Percentiles rank a stretch among this genome's conserved stretches.
These are phyloP conservation scores for Calcarius lapponicus DNA, from an alignment of 2,797 vertebrate genomes.

Conservation along the genomic window DNA sequence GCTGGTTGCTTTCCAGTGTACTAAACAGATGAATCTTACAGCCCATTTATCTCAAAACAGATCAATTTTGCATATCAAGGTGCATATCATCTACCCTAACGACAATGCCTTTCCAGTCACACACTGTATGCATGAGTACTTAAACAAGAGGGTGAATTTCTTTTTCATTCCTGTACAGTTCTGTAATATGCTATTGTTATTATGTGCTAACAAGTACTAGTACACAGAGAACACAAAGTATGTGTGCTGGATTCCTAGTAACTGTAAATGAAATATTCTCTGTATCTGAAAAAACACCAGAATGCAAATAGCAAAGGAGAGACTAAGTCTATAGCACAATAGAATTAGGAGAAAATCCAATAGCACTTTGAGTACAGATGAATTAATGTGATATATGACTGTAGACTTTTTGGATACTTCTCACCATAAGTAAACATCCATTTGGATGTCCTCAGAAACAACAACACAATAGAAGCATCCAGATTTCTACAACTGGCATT, in stretches of 20 bases:
- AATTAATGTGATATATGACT: neutral
- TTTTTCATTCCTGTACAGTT: neutral
- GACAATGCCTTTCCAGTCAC: neutral
- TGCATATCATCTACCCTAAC: neutral
- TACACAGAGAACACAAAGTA: neutral
- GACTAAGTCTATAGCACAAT: neutral
- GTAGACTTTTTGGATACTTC: neutral
- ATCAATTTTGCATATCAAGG: neutral
- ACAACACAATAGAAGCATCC: neutral
- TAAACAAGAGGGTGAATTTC: neutral
- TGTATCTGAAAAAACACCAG: neutral
- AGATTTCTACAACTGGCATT: conserved; percentile 21
- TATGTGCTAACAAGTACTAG: neutral
- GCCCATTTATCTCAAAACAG: neutral
- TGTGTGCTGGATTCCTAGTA: neutral
- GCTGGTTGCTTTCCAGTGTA: neutral
- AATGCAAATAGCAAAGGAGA: neutral
- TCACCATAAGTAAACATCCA: neutral
- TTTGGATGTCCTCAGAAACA: conserved; percentile 13
- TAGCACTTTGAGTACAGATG: neutral
- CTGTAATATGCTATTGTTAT: neutral
- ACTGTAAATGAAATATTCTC: neutral
- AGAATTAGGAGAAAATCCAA: neutral
- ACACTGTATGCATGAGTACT: neutral
- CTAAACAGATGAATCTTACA: neutral